Conservation (phyloP, 1,140 invertebrate species). For the Apis mellifera region DNA sequence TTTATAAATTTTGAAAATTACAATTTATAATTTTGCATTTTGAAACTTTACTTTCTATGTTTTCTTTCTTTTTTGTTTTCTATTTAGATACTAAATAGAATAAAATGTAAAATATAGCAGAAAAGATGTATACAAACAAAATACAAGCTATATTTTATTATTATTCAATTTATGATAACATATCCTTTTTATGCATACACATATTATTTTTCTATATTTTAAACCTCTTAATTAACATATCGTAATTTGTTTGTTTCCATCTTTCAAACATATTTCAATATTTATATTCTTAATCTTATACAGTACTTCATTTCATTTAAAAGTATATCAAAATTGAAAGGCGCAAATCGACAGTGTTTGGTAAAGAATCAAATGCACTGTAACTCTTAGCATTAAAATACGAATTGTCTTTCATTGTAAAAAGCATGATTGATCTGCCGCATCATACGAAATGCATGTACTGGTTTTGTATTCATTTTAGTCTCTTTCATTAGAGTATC, state of each 20-base stretch:
- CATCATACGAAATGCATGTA: constrained; percentile 57
- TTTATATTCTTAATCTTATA: constrained; percentile 37
- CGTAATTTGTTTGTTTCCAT: constrained; percentile 2
- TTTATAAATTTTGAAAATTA: background rate
- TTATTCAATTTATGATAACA: constrained; percentile 13
- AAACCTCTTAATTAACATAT: constrained; percentile 37
- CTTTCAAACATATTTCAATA: constrained; percentile 28
- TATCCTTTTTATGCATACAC: background rate
- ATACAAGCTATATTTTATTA: background rate
- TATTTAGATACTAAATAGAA: background rate
- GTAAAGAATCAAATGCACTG: constrained; percentile 41
- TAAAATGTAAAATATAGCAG: constrained; percentile 1
- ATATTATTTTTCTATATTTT: constrained; percentile 4
- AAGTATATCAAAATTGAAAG: constrained; percentile 49
- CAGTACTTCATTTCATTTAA: constrained; percentile 33
- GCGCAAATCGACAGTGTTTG: constrained; percentile 45
- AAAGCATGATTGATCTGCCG: constrained; percentile 59
- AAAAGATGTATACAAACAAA: background rate
- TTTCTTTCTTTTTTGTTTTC: background rate
- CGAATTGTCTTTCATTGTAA: constrained; percentile 19
- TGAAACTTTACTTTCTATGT: constrained; percentile 9
- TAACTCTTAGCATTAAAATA: constrained; percentile 48
- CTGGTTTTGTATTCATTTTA: constrained; percentile 2
- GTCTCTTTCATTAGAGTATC: constrained; percentile 43
- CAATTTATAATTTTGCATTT: background rate